Evolutionary conservation across 1,140 invertebrate species (phyloP), one percentile per base, ranked within the genome.

Genomic region (Eumaeus atala): DNA sequence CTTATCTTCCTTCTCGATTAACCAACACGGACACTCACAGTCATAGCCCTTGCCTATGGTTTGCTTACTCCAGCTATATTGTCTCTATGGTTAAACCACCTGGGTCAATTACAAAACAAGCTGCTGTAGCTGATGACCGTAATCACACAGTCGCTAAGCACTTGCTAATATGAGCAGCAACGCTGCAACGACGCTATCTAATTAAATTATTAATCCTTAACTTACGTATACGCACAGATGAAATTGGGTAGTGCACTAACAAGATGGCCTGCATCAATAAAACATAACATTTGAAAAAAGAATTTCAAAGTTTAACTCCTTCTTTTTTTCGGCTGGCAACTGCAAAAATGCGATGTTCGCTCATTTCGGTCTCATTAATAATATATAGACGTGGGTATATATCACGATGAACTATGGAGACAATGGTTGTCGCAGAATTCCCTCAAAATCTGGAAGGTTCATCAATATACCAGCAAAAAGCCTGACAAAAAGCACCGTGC

Each of bases 401-500:
- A 44, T 44, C 40, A 44, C 40, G 35, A 37, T 38, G 38, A 34
- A 38, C 40, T 53, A 53, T 44, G 21, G 51, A 53, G 33, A 53
- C 51, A 53, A 53, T 53, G 51, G 51, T 14, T 34, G 40, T 40
- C 21, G 51, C 33, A 66, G 72, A 78, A 84, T 84, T 73, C 73
- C 75, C 73, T 84, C 77, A 84, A 78, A 76, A 66, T 59, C 68
- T 71, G 70, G 70, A 70, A 75, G 68, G 67, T 65, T 76, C 81
- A 81, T 84, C 81, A 79, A 83, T 84, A 81, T 79, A 67, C 75
- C 66, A 60, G 67, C 74, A 84, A 84, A 82, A 84, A 82, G 64
- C 36, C 48, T 38, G 51, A 62, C 78, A 84, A 84, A 84, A 84
- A 84, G 59, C 48, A 54, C 54, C 62, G n/a, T 65, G 66, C 70